phyloP scores from a whole-genome alignment of 2,113 vertebrate genomes.

The Riparia riparia region DNA sequence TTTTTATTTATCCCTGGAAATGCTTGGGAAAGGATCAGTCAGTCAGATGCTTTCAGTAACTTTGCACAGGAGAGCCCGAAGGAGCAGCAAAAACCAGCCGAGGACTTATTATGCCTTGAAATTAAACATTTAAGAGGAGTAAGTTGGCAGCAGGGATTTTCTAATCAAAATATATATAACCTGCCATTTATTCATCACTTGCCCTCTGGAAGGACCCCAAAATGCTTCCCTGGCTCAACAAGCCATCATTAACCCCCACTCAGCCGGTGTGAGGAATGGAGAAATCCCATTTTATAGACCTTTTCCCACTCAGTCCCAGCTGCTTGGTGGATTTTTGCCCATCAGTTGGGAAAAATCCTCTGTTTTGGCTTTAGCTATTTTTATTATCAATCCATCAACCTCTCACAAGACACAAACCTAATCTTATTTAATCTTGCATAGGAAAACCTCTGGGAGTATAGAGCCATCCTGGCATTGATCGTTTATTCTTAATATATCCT shows the following conservation, averaged over 20 bases:
- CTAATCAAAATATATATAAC: background rate
- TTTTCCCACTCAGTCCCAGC: background rate
- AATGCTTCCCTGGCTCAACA: background rate
- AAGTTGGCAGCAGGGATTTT: slow-evolving; percentile 12
- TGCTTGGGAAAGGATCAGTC: background rate
- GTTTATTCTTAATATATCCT: background rate
- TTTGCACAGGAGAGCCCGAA: background rate
- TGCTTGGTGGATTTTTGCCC: background rate
- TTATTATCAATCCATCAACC: background rate
- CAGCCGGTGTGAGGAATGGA: accelerated
- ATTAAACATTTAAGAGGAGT: background rate
- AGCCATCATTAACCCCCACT: background rate
- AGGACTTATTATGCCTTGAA: background rate
- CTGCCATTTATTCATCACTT: background rate
- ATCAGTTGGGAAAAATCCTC: background rate
- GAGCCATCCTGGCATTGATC: background rate
- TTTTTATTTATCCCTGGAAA: background rate
- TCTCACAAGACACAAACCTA: background rate
- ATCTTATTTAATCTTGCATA: background rate
- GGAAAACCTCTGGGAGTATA: background rate
- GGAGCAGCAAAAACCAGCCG: background rate
- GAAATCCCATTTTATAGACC: background rate
- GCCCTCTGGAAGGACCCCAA: background rate
- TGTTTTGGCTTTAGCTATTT: background rate
- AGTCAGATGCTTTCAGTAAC: background rate